Percentiles rank a stretch among this genome's conserved stretches.
These are phyloP conservation scores for Panopea generosa DNA, from an alignment of 2,888 invertebrate species.

Conservation along the genomic window DNA sequence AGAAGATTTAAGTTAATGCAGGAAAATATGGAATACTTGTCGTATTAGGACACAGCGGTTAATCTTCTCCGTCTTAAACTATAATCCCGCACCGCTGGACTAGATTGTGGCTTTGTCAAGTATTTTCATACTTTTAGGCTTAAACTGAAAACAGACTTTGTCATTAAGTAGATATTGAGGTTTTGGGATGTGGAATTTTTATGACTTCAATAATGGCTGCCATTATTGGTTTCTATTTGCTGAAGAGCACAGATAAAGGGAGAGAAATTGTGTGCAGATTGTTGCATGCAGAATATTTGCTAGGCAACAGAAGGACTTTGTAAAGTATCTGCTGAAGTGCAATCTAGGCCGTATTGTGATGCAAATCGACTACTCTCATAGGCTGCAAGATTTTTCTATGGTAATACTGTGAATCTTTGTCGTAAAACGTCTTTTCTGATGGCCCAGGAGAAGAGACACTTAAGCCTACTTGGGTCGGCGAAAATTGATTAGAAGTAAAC, in stretches of 20 bases:
- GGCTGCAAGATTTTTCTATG: background rate
- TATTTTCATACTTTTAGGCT: no score
- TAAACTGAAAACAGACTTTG: no score
- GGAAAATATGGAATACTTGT: slow-evolving; percentile 7
- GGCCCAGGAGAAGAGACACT: slow-evolving; percentile 4
- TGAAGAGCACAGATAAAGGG: slow-evolving; percentile 14
- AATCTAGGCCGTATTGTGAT: slow-evolving; percentile 34
- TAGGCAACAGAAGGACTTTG: slow-evolving; percentile 35
- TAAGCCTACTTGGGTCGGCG: slow-evolving; percentile 7
- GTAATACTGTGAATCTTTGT: slow-evolving; percentile 18
- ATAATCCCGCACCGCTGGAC: no score
- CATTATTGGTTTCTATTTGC: slow-evolving; percentile 1
- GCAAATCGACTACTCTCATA: slow-evolving; percentile 26
- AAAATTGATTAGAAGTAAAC: slow-evolving; percentile 29
- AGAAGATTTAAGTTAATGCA: slow-evolving; percentile 22
- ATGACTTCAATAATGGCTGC: background rate
- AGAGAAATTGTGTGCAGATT: background rate
- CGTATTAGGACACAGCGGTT: no score
- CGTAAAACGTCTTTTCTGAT: slow-evolving; percentile 9
- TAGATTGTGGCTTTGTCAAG: no score
- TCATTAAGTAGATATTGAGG: no score
- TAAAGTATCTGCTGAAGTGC: slow-evolving; percentile 38
- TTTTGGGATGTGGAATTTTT: no score
- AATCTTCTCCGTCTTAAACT: no score
- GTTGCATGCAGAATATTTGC: slow-evolving; percentile 17